A percentile compares a stretch with the other conserved stretches of the same genome.
phyloP scores from a whole-genome alignment of 2,113 vertebrate species.

The Recurvirostra avosetta region DNA sequence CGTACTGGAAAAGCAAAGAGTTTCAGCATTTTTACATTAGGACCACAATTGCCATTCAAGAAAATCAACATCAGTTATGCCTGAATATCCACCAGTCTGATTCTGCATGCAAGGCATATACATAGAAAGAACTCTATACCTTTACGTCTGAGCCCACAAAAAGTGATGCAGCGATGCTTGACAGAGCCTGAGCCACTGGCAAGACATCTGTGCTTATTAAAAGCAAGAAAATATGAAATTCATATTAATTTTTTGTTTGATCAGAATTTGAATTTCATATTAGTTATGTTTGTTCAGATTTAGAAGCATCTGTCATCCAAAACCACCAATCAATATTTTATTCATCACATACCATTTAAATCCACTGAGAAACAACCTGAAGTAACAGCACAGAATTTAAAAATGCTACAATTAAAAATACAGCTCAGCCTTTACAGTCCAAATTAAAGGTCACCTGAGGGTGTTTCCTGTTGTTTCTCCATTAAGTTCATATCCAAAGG shows the following conservation, averaged over 20 bases:
- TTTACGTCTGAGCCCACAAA: not conserved
- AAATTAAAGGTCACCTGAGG: not conserved
- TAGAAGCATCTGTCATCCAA: not conserved
- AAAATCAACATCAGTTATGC: not conserved
- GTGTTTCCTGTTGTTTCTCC: not conserved
- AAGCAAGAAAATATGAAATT: slow-evolving; percentile 48
- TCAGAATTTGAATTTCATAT: slow-evolving; percentile 63
- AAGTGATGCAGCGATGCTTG: not conserved
- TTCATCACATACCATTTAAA: slow-evolving; percentile 28
- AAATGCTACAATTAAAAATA: not conserved
- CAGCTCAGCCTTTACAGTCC: not conserved
- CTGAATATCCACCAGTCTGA: not conserved
- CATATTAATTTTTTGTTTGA: slow-evolving; percentile 60
- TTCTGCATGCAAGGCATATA: not conserved
- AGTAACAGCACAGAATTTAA: not conserved
- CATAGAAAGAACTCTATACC: not conserved
- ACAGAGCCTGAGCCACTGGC: slow-evolving; percentile 1
- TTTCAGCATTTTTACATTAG: not conserved
- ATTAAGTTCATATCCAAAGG: not conserved
- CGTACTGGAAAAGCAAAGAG: not conserved
- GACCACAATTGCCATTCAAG: not conserved
- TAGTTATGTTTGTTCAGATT: slow-evolving; percentile 26
- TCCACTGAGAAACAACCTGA: slow-evolving; percentile 4
- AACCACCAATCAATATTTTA: slow-evolving; percentile 23
- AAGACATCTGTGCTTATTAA: slow-evolving; percentile 50